Evolutionary conservation across 1,140 invertebrate genomes (phyloP).

Genomic region (Leptopilina boulardi): DNA sequence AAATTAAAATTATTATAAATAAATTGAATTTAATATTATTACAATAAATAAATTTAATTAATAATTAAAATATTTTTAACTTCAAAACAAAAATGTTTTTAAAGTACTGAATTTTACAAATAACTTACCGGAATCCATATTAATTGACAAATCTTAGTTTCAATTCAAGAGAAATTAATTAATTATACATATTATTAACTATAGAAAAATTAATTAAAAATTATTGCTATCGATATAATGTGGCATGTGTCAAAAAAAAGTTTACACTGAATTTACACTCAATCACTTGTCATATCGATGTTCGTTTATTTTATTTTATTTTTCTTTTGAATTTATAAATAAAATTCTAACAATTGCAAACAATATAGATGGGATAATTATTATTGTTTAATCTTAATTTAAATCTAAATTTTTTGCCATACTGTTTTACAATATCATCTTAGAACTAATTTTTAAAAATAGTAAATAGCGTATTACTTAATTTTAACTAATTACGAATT

Average conservation of each 20-base stretch:
- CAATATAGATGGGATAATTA: too few species aligned
- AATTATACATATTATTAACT: not conserved
- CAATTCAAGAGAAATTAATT: not conserved
- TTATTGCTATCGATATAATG: not conserved
- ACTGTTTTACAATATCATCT: too few species aligned
- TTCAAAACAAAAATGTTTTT: not conserved
- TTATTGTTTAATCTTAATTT: too few species aligned
- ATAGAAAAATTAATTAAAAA: not conserved
- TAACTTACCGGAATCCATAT: constrained; percentile 22
- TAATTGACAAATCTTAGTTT: not conserved
- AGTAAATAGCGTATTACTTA: too few species aligned
- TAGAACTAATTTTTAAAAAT: too few species aligned
- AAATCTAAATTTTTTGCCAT: too few species aligned
- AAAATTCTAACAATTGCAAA: too few species aligned
- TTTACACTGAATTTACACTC: not conserved
- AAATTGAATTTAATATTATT: not conserved
- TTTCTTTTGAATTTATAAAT: not conserved
- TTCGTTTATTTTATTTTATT: not conserved
- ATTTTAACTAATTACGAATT: too few species aligned
- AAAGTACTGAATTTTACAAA: too few species aligned
- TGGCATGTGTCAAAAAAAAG: not conserved
- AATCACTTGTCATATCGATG: constrained; percentile 6
- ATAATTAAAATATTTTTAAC: too few species aligned
- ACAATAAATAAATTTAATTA: not conserved
- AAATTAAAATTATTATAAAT: not conserved